Evolutionary conservation across 64 coral and sea anemone species (phyloP).

Genomic region (Actinia tenebrosa): DNA sequence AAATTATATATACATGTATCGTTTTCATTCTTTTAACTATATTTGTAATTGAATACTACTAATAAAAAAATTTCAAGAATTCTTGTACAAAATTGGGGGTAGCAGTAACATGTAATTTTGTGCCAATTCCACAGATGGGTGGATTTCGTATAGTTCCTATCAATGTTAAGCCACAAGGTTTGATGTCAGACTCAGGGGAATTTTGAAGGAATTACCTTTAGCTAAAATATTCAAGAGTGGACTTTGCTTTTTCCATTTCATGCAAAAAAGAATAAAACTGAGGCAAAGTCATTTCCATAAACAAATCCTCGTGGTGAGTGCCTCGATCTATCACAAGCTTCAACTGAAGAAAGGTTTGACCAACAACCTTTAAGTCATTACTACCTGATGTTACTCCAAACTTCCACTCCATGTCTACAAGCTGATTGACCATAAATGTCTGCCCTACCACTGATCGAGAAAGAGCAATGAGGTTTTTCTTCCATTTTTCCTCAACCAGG

Average conservation of each 20-base stretch:
- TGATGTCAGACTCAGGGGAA: too few species aligned
- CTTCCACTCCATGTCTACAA: conserved; percentile 99
- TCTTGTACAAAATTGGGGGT: too few species aligned
- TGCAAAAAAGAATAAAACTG: conserved; percentile 99
- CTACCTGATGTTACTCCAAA: conserved; percentile 98
- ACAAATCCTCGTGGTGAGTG: conserved; percentile 82
- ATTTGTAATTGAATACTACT: too few species aligned
- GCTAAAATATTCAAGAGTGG: conserved; percentile 93
- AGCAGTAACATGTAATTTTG: too few species aligned
- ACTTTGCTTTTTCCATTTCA: conserved; percentile 97
- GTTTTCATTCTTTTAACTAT: too few species aligned
- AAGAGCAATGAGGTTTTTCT: conserved; percentile 81
- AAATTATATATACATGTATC: too few species aligned
- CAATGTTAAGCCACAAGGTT: too few species aligned
- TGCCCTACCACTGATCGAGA: conserved; percentile 90
- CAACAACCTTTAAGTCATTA: conserved; percentile 96
- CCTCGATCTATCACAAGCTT: conserved; percentile 90
- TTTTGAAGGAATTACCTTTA: conserved; percentile 7
- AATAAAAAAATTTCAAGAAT: too few species aligned
- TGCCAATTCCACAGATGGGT: too few species aligned
- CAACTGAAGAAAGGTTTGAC: conserved; percentile 92
- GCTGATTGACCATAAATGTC: conserved; percentile 88
- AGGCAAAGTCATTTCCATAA: conserved; percentile 96
- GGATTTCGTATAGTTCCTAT: too few species aligned
- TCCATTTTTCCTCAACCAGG: conserved; percentile 71